These are phyloP conservation scores for Andrena bicolor DNA, from an alignment of 2,888 invertebrate species.

Conservation along the genomic window DNA sequence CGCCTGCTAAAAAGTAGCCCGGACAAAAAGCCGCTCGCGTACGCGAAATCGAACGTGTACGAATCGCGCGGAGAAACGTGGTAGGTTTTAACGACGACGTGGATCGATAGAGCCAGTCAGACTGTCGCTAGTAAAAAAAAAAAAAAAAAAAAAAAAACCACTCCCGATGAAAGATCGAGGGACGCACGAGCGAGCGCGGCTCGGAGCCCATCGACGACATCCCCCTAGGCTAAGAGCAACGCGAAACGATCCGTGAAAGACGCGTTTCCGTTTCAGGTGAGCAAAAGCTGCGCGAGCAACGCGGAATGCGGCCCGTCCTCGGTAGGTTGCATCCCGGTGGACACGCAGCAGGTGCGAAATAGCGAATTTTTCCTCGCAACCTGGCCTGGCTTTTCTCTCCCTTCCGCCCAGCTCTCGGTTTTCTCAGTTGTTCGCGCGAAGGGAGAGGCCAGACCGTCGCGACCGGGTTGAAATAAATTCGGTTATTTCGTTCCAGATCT, in stretches of 20 bases:
- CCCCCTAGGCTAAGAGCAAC: not conserved
- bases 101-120: constrained; percentile 10
- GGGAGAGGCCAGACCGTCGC: constrained; percentile 5
- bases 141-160: not conserved
- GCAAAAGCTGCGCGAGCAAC: constrained; percentile 88
- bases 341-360: constrained; percentile 87
- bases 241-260: constrained; percentile 19
- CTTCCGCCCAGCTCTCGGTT: not conserved
- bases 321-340: constrained; percentile 88
- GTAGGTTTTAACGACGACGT: constrained; percentile 7
- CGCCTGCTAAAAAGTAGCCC: not conserved
- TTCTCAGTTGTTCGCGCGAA: not conserved
- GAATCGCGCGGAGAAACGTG: constrained; percentile 24
- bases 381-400: constrained; percentile 39
- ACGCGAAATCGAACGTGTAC: constrained; percentile 27
- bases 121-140: not conserved
- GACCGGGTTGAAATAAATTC: constrained; percentile 78
- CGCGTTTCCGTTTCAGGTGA: constrained; percentile 83
- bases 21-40: constrained; percentile 5
- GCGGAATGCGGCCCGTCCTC: constrained; percentile 87
- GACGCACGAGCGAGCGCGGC: not conserved
- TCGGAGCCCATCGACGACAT: constrained; percentile 3
- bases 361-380: constrained; percentile 75
- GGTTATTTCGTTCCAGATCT: constrained; percentile 86
- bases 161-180: constrained; percentile 22